phyloP scores from a whole-genome alignment of 2,888 invertebrate species.

The Mythimna loreyi region DNA sequence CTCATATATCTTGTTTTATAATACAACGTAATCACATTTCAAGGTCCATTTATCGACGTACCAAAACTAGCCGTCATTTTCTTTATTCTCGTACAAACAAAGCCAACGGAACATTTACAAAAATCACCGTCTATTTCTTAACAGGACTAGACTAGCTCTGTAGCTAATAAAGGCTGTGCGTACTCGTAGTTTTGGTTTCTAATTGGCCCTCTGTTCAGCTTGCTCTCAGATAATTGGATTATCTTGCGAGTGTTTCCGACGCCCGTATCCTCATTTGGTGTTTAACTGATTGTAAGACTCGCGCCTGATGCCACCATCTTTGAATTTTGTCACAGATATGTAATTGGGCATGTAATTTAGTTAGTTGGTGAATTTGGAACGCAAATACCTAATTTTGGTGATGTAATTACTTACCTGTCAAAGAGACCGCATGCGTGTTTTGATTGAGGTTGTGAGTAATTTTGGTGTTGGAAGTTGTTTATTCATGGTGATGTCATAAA shows the following conservation, averaged over 20 bases:
- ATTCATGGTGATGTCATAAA: slow-evolving; percentile 1
- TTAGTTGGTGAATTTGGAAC: slow-evolving; percentile 39
- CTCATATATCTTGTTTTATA: background rate
- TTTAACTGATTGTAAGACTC: slow-evolving; percentile 69
- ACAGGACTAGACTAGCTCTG: slow-evolving; percentile 40
- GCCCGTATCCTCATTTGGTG: slow-evolving; percentile 70
- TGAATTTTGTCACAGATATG: slow-evolving; percentile 63
- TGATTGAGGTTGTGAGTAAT: background rate
- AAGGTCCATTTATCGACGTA: background rate
- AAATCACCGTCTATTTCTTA: slow-evolving; percentile 38
- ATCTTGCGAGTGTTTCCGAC: slow-evolving; percentile 71
- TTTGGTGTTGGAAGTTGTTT: background rate
- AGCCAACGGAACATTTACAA: slow-evolving; percentile 18
- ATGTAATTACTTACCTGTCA: slow-evolving; percentile 31
- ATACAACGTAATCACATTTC: background rate
- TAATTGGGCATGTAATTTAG: slow-evolving; percentile 63
- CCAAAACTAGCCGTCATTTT: background rate
- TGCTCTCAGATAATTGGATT: slow-evolving; percentile 78
- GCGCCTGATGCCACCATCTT: slow-evolving; percentile 52
- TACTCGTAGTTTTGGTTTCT: slow-evolving; percentile 73
- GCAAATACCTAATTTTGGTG: slow-evolving; percentile 34
- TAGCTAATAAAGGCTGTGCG: slow-evolving; percentile 61
- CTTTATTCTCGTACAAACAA: slow-evolving; percentile 8
- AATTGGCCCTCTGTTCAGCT: slow-evolving; percentile 75
- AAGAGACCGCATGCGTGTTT: slow-evolving; percentile 8